A percentile compares a stretch with the other conserved stretches of the same genome.
Evolutionary conservation across 2,888 invertebrate species (phyloP).

Genomic region (Perizoma affinitatum): DNA sequence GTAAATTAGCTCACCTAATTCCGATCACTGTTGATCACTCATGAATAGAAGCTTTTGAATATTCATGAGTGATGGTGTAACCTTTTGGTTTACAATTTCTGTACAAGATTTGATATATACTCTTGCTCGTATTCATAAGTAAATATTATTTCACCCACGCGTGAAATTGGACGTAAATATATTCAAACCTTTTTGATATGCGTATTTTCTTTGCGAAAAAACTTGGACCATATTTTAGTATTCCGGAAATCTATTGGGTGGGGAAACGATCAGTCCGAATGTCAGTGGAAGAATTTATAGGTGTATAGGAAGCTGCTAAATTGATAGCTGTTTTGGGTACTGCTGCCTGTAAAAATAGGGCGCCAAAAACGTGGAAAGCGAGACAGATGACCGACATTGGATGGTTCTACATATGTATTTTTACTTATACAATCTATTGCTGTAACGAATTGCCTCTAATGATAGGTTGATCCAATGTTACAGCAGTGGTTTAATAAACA

Average conservation of each 20-base stretch:
- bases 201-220: constrained; percentile 24
- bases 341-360: constrained; percentile 20
- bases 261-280: constrained; percentile 36
- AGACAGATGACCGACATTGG: constrained; percentile 11
- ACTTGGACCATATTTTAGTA: constrained; percentile 32
- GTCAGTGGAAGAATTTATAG: constrained; percentile 35
- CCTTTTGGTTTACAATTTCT: not conserved
- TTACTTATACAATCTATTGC: not conserved
- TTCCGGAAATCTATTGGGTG: constrained; percentile 36
- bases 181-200: constrained; percentile 26
- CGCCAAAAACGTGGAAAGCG: constrained; percentile 11
- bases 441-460: too few species aligned
- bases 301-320: constrained; percentile 30
- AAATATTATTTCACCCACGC: constrained; percentile 19
- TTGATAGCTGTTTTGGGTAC: constrained; percentile 34
- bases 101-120: not conserved
- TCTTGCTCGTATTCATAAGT: constrained; percentile 7
- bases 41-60: too few species aligned
- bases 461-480: too few species aligned
- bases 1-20: too few species aligned
- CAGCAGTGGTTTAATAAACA: too few species aligned
- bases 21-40: too few species aligned
- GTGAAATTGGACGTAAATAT: constrained; percentile 26
- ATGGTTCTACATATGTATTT: constrained; percentile 1
- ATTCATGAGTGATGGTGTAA: too few species aligned